Percentiles rank a stretch among this genome's conserved stretches.
These are phyloP conservation scores for Atrina japonica DNA, from an alignment of 2,888 invertebrate genomes.

Conservation along the genomic window DNA sequence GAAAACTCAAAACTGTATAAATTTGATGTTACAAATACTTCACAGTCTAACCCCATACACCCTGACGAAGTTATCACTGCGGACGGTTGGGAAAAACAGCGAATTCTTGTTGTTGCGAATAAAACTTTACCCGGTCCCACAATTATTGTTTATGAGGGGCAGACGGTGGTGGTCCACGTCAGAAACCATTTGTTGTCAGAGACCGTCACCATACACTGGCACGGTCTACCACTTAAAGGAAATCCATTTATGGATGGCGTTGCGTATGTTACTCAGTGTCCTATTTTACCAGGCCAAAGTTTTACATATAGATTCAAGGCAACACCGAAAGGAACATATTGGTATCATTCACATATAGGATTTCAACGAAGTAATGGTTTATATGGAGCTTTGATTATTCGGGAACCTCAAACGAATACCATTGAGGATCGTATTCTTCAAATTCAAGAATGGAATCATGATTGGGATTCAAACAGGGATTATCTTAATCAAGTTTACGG, in stretches of 20 bases:
- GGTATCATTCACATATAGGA: constrained; percentile 68
- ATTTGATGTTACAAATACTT: constrained; percentile 57
- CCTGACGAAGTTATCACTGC: constrained; percentile 64
- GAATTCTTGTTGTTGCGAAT: constrained; percentile 67
- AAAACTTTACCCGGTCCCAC: constrained; percentile 69
- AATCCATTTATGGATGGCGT: constrained; percentile 74
- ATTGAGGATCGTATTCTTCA: constrained; percentile 49
- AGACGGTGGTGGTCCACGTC: constrained; percentile 64
- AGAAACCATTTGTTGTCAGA: constrained; percentile 62
- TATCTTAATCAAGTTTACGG: constrained; percentile 43
- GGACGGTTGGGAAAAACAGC: constrained; percentile 58
- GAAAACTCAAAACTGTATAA: constrained; percentile 55
- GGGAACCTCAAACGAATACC: constrained; percentile 23
- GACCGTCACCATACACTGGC: constrained; percentile 73
- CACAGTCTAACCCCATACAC: constrained; percentile 46
- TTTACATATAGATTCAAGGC: constrained; percentile 72
- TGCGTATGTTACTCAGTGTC: constrained; percentile 72
- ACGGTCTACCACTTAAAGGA: constrained; percentile 69
- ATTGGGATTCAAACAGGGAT: constrained; percentile 47
- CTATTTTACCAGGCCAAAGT: constrained; percentile 66
- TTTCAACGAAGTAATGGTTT: constrained; percentile 70
- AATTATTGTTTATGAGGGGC: constrained; percentile 71
- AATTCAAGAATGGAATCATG: constrained; percentile 48
- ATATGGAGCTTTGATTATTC: constrained; percentile 71
- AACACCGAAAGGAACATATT: constrained; percentile 63